Evolutionary conservation across 2,888 invertebrate genomes (phyloP), one percentile per base, ranked within the genome.

Genomic region (Panzeria rudis): DNA sequence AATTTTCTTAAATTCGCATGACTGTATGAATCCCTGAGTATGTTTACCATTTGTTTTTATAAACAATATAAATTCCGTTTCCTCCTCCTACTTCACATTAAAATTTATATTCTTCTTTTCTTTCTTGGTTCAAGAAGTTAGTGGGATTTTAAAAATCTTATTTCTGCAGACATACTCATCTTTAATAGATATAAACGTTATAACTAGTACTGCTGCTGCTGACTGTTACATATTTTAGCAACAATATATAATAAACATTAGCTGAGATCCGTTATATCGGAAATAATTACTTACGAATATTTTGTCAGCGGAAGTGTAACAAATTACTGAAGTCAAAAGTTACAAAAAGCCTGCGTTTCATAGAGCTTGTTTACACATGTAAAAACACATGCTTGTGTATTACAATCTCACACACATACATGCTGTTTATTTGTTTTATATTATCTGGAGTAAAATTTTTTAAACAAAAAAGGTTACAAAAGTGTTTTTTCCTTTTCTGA

Each of bases 211-310:
- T 15, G 7, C 20, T 56, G 11, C 25, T 29, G 13, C 29, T 76
- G 13, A 20, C 8, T 38, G 35, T 17, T 25, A n/a, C 0, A 47
- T n/a, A 66, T 50, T 17, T 20, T 7, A 50, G 50, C 20, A 1
- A 17, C 3, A 50, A 50, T 0, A 13, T 11, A 41, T 9, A 23
- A 62, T n/a, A 25, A 35, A 75, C 54, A 15, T 6, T 11, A 64
- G 15, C 38, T 38, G 38, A 38, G 38, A 80, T 56, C 61, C 72
- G 47, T 44, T 77, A 61, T 78, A 84, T 62, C 81, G 84, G 84
- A 84, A 84, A 73, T 81, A 84, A 84, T 84, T 84, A 84, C 84
- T 81, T 69, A 73, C 62, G 77, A 81, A 81, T 77, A 80, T 84
- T 81, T 81, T 77, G 61, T 81, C 56, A 77, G 41, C 77, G 84